Conservation (phyloP, 2,888 invertebrate genomes). For the Rambutsinella grinnellia region DNA sequence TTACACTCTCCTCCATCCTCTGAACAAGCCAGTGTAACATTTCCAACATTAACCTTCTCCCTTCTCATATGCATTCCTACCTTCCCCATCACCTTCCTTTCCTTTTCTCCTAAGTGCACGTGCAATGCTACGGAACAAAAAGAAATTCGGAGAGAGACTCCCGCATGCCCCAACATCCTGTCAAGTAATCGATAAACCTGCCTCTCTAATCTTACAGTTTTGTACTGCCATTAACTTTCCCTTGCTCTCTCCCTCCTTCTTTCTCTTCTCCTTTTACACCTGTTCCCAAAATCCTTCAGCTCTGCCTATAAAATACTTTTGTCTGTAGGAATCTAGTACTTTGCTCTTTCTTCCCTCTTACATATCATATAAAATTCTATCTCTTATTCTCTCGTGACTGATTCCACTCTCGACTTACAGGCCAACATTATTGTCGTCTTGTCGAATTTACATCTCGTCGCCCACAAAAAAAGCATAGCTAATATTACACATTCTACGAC, state of each 20-base stretch:
- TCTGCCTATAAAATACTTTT: neutral
- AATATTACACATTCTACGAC: no score
- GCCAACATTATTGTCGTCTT: constrained; percentile 37
- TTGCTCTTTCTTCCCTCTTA: constrained; percentile 2
- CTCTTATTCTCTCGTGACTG: constrained; percentile 15
- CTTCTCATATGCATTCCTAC: no score
- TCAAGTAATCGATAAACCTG: constrained; percentile 57
- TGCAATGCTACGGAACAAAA: no score
- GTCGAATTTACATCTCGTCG: no score
- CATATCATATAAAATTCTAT: constrained; percentile 16
- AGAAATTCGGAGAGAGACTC: constrained; percentile 47
- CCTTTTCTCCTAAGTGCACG: no score
- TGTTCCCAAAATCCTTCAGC: constrained; percentile 42
- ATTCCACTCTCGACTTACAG: constrained; percentile 38
- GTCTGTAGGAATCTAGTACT: neutral
- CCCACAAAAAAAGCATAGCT: no score
- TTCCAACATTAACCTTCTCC: neutral
- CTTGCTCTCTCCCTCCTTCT: constrained; percentile 18
- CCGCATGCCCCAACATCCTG: constrained; percentile 55
- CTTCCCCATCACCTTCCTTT: no score
- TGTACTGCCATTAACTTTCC: constrained; percentile 56
- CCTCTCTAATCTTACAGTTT: constrained; percentile 58
- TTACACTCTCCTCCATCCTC: neutral
- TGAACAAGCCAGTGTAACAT: no score
- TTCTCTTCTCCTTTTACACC: constrained; percentile 45